phyloP scores from a whole-genome alignment of 2,797 vertebrate genomes.

The Pristis pectinata region DNA sequence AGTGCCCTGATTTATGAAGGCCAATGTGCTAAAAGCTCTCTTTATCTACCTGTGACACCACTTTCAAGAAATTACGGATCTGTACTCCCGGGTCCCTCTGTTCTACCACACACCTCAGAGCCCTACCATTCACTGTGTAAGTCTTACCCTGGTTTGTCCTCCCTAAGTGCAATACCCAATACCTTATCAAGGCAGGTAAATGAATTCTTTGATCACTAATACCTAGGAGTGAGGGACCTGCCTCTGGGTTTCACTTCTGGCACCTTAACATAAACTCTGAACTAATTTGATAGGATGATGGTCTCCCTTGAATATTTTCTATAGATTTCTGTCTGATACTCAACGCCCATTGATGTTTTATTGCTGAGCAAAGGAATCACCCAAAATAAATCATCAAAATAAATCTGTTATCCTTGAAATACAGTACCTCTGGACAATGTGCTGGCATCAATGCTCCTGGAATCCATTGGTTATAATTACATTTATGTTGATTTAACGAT shows the following conservation, averaged over 20 bases:
- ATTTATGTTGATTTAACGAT: not conserved
- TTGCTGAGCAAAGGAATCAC: not conserved
- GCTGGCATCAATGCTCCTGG: not conserved
- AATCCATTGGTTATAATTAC: not conserved
- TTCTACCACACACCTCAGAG: too few species aligned
- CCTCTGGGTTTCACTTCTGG: not conserved
- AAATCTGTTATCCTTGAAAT: not conserved
- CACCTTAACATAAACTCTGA: not conserved
- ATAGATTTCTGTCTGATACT: not conserved
- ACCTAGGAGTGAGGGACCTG: not conserved
- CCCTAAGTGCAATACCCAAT: too few species aligned
- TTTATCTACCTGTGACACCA: too few species aligned
- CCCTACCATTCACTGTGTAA: too few species aligned
- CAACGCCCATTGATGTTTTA: not conserved
- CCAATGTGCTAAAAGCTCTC: too few species aligned
- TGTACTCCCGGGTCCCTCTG: too few species aligned
- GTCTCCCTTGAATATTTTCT: not conserved
- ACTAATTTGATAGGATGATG: not conserved
- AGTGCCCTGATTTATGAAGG: too few species aligned
- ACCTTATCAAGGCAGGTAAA: too few species aligned
- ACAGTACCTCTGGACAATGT: not conserved
- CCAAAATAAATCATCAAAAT: not conserved
- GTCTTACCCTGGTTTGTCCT: too few species aligned
- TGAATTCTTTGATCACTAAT: not conserved
- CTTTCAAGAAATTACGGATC: too few species aligned